phyloP scores from a whole-genome alignment of 2,113 vertebrate genomes.

The Vombatus ursinus region DNA sequence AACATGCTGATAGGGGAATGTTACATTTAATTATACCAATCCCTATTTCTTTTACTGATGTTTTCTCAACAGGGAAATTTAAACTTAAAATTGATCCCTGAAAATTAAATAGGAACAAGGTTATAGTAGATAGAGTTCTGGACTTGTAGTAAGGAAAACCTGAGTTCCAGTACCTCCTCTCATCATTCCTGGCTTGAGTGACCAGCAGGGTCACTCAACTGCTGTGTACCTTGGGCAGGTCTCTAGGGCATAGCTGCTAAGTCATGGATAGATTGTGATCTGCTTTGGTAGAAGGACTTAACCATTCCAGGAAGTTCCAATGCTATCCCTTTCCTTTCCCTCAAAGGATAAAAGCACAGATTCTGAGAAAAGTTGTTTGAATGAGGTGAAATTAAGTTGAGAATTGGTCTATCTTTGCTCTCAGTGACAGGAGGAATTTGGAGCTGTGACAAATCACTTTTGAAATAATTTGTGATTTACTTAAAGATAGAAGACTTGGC shows the following conservation, averaged over 20 bases:
- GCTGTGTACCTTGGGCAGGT: not conserved
- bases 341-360: not conserved
- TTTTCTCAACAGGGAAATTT: constrained; percentile 39
- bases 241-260: not conserved
- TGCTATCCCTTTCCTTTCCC: not conserved
- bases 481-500: constrained; percentile 74
- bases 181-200: not conserved
- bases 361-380: constrained; percentile 6
- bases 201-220: not conserved
- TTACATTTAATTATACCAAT: constrained; percentile 42
- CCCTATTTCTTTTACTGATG: constrained; percentile 52
- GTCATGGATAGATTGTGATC: not conserved
- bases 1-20: constrained; percentile 26
- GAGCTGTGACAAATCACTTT: constrained; percentile 55
- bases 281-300: not conserved
- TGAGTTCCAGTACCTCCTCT: not conserved
- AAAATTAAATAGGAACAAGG: constrained; percentile 37
- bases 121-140: not conserved
- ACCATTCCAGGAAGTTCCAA: not conserved
- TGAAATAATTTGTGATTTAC: constrained; percentile 68
- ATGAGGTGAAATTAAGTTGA: constrained; percentile 52
- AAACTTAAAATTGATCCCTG: constrained; percentile 42
- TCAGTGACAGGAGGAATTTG: constrained; percentile 41
- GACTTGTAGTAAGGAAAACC: not conserved
- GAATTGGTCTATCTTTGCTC: constrained; percentile 51